Base-by-base conservation (phyloP, 2,888 invertebrate genomes). In the Marasmarcha lunaedactyla region DNA sequence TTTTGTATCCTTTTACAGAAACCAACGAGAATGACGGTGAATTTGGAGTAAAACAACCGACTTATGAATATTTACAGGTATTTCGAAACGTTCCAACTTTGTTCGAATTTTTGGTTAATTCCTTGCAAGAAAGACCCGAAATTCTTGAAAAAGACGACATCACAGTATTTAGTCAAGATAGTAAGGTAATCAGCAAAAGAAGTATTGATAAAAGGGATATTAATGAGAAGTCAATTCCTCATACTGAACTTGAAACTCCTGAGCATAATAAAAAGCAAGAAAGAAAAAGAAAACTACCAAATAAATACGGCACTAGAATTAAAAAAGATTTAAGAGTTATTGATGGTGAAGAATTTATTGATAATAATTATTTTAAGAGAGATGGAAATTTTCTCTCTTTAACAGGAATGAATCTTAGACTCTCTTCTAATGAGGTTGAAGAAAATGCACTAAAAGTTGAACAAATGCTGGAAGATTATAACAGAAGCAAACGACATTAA, bases 131-230 rank as follows among this genome's bases (percentile, higher is more conserved):
- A 3, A 60, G 52, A 38, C 70, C 71, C 1, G 63, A 69, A 50
- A 53, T 71, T 11, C 48, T 72, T 12, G 74, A 72, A 46, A 60
- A 45, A 15, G 50, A 67, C 20, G 62, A 71, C 15, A 37, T 57
- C 2, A 46, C 46, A 12, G 13, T 12, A 14, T 34, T 34, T 30
- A 4, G 30, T 2, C 2, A 7, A 4, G 30, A 30, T 30, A 3
- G 10, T 10, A 11, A 30, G 3, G 11, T 4, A 9, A n/a, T 30
- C 2, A 9, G 11, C 0, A 20, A 20, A 7, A 20, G 20, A 20
- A 20, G 20, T 20, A 43, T 56, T 0, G 9, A 2, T 30, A 30
- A 10, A 4, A 30, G n/a, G 2, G 11, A 30, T 30, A 11, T 11
- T 30, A 7, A 30, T 11, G 30, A 30, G 3, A 30, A 4, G 2